phyloP scores from a whole-genome alignment of 2,888 invertebrate genomes.

The Tipula helvola region DNA sequence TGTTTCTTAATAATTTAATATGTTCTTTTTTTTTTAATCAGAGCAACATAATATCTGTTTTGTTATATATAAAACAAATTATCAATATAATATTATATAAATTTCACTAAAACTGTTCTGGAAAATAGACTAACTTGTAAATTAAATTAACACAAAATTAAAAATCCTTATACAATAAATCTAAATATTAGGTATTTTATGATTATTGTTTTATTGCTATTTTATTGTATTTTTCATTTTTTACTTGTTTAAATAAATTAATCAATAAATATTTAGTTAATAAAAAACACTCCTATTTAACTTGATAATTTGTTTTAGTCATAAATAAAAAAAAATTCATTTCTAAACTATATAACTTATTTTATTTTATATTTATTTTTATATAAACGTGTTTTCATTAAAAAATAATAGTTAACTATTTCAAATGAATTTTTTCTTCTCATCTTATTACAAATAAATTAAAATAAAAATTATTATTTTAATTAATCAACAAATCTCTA shows the following conservation, averaged over 20 bases:
- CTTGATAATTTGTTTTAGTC: constrained; percentile 4
- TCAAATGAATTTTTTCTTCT: background rate
- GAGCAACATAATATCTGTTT: background rate
- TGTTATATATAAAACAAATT: background rate
- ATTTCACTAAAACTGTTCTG: background rate
- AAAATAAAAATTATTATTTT: background rate
- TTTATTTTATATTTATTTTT: background rate
- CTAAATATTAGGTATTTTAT: background rate
- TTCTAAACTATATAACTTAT: background rate
- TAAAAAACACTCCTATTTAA: background rate
- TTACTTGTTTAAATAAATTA: background rate
- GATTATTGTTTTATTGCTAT: background rate
- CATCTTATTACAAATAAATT: background rate
- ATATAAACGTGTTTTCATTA: background rate
- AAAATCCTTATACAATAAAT: background rate
- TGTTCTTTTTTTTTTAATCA: background rate
- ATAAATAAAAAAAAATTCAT: background rate
- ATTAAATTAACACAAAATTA: background rate
- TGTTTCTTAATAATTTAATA: background rate
- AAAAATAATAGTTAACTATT: background rate
- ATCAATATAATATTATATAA: background rate
- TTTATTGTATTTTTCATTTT: background rate
- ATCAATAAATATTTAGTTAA: background rate
- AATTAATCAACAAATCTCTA: background rate
- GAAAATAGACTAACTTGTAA: background rate